phyloP scores from a whole-genome alignment of 2,888 invertebrate genomes.

The Ptychoptera albimana region DNA sequence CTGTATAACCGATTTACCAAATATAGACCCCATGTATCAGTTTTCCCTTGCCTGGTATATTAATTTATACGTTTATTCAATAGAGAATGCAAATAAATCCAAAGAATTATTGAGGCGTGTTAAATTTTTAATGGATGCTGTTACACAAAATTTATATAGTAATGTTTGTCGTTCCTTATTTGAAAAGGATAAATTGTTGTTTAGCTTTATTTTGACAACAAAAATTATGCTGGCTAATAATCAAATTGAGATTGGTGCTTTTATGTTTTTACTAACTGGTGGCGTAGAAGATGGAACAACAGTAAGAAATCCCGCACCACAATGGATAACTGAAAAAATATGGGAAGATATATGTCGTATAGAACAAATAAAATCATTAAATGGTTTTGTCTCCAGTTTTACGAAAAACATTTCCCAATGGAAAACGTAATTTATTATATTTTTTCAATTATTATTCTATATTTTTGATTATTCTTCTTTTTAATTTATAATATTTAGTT shows the following conservation, averaged over 20 bases:
- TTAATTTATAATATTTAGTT: neutral
- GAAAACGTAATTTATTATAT: constrained; percentile 29
- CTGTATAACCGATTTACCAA: constrained; percentile 70
- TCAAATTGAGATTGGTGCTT: constrained; percentile 44
- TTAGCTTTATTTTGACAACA: constrained; percentile 58
- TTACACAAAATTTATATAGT: constrained; percentile 67
- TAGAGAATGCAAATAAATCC: constrained; percentile 31
- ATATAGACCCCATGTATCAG: constrained; percentile 90
- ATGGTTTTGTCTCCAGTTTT: constrained; percentile 46
- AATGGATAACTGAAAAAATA: constrained; percentile 63
- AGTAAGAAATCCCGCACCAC: constrained; percentile 51
- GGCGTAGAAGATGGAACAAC: constrained; percentile 28
- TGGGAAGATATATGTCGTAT: constrained; percentile 73
- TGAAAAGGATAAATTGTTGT: constrained; percentile 75
- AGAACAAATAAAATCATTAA: constrained; percentile 43
- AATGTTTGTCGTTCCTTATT: constrained; percentile 84
- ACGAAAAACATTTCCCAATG: constrained; percentile 34
- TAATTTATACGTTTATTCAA: constrained; percentile 37
- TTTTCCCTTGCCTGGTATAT: constrained; percentile 89
- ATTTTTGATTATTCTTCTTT: neutral
- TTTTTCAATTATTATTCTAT: neutral
- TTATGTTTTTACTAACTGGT: constrained; percentile 62
- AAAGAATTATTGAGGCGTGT: constrained; percentile 61
- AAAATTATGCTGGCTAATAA: constrained; percentile 47
- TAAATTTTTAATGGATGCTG: constrained; percentile 58